Evolutionary conservation across 2,888 invertebrate species (phyloP), one percentile per base, ranked within the genome.

Genomic region (Caenorhabditis japonica): DNA sequence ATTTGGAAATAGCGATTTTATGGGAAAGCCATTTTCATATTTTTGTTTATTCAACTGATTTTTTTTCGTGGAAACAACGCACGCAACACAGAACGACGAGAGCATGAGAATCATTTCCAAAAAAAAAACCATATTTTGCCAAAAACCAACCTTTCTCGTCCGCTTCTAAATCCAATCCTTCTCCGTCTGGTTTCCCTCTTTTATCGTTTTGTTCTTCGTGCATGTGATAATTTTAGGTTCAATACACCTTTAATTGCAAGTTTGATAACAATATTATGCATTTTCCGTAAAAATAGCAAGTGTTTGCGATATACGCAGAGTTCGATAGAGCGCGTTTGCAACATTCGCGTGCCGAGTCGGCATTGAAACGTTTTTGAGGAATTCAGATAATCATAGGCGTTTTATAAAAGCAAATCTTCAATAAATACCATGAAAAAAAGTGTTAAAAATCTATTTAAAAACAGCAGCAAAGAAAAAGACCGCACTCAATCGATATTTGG

Each of bases 181-280:
- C 39, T 38, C 49, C 46, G 25, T 36, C 34, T 38, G 39, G 17
- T 15, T 33, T 33, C 30, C 13, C 27, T 19, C 47, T 17, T 17
- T 43, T 15, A 8, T 51, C 66, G 56, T 66, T 56, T 19, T 66
- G 43, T 5, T 30, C 10, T 17, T 66, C 41, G 38, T 44, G 49
- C 66, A 66, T 66, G 49, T 66, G 56, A 49, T 44, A 23, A 7
- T 56, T 55, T 41, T 23, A 36, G 55, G n/a, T 60, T 56, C 36
- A 51, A 56, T 51, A n/a, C 56, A 56, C 66, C 66, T 66, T 43
- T 30, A 66, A 66, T 3, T 39, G 27, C 19, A 36, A 23, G n/a
- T 30, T 36, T 55, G 52, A 62, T 52, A 58, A 59, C 33, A 46
- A 34, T 30, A n/a, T 59, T 33, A 33, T 25, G 13, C 30, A 13